Conservation (phyloP, 2,888 invertebrate species). For the Pterobdella sp. region DNA sequence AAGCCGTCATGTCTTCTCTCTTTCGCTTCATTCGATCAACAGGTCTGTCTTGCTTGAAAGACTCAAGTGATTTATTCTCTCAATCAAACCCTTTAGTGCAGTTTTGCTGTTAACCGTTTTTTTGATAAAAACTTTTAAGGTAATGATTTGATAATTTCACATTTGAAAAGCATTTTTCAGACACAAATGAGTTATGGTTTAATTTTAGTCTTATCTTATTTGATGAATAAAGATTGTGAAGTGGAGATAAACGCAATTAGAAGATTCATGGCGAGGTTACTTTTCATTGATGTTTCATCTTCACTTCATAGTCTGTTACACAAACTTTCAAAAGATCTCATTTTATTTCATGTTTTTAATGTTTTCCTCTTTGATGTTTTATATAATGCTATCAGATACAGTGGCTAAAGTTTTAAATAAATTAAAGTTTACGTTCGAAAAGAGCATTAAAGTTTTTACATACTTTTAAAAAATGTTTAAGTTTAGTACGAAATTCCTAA, state of each 20-base stretch:
- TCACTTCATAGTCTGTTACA: too few relatives aligned
- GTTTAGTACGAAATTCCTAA: too few relatives aligned
- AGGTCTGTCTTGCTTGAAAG: not conserved
- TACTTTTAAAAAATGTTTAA: too few relatives aligned
- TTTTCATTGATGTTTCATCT: not conserved
- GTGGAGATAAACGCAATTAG: not conserved
- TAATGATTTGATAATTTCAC: not conserved
- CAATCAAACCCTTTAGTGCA: not conserved
- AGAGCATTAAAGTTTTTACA: too few relatives aligned
- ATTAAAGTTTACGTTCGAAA: too few relatives aligned
- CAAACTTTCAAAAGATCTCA: too few relatives aligned
- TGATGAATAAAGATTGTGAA: not conserved
- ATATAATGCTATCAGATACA: too few relatives aligned
- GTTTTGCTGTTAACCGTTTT: not conserved
- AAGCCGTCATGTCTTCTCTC: not conserved
- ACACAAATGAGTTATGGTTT: not conserved
- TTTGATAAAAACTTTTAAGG: not conserved
- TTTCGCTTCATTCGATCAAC: not conserved
- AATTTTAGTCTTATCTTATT: not conserved
- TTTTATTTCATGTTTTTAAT: too few relatives aligned
- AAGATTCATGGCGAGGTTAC: not conserved
- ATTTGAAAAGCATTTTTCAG: not conserved
- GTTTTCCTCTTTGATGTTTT: too few relatives aligned
- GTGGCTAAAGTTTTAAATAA: too few relatives aligned
- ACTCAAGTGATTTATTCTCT: not conserved